Conservation (phyloP, 2,888 invertebrate genomes). For the Masnerella sp. region DNA sequence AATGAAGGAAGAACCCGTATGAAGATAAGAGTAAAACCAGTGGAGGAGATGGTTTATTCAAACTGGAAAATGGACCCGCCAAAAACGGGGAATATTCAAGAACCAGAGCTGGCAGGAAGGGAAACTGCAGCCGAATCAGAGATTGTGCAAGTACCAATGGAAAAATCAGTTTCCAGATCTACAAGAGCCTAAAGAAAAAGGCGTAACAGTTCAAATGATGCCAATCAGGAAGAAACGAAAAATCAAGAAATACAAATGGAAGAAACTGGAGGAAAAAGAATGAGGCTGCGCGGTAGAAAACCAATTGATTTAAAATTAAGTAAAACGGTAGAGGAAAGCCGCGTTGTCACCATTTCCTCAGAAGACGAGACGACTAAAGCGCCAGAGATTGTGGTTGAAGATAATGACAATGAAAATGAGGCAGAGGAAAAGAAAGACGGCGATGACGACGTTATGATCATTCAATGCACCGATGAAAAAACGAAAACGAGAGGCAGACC, state of each 20-base stretch:
- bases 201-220: conserved; percentile 64
- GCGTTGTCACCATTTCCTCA: conserved; percentile 69
- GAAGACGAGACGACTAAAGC: conserved; percentile 68
- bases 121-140: too few relatives aligned
- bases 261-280: conserved; percentile 71
- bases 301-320: conserved; percentile 70
- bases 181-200: conserved; percentile 68
- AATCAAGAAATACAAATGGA: conserved; percentile 75
- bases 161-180: conserved; percentile 17
- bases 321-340: conserved; percentile 73
- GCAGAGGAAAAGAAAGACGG: conserved; percentile 30
- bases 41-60: conserved; percentile 71
- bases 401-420: conserved; percentile 36
- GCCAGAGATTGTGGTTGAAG: conserved; percentile 19
- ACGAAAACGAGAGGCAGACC: conserved; percentile 58
- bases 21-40: conserved; percentile 71
- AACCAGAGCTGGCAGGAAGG: too few relatives aligned
- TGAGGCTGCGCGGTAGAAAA: conserved; percentile 70
- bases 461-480: conserved; percentile 40
- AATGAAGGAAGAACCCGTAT: conserved; percentile 56
- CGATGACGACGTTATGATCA: conserved; percentile 49
- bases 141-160: too few relatives aligned
- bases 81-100: too few relatives aligned
- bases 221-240: conserved; percentile 70
- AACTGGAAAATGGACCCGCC: conserved; percentile 70